Evolutionary conservation across 2,888 invertebrate species (phyloP).

Genomic region (Endotricha flammealis): DNA sequence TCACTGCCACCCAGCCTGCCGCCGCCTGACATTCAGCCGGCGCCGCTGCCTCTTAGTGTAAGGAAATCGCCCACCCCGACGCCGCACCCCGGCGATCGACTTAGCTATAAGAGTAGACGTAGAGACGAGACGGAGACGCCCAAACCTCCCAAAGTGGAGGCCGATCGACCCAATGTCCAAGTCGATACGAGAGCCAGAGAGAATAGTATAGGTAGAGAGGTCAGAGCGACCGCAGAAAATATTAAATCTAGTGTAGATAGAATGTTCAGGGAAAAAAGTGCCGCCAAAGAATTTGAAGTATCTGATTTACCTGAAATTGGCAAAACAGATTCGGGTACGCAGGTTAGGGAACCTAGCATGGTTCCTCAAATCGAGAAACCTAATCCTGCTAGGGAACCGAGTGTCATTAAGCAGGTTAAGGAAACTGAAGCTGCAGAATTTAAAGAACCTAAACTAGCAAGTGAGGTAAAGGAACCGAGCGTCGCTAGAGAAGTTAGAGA

Average conservation of each 20-base stretch:
- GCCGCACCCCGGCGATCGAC: conserved; percentile 48
- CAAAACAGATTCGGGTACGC: background rate
- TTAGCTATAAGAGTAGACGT: conserved; percentile 40
- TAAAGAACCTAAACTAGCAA: too few species aligned
- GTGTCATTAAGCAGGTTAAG: background rate
- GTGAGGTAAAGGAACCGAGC: too few species aligned
- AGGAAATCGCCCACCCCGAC: conserved; percentile 58
- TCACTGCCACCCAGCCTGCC: conserved; percentile 29
- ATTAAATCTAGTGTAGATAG: background rate
- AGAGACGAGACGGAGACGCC: background rate
- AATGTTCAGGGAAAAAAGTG: background rate
- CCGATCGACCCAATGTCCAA: background rate
- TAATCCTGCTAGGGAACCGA: conserved; percentile 1
- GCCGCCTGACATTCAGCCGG: conserved; percentile 57
- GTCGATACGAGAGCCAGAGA: conserved; percentile 1
- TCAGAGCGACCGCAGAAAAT: background rate
- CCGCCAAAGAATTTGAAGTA: background rate
- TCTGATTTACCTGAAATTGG: background rate
- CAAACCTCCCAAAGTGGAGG: background rate
- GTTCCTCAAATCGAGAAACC: background rate
- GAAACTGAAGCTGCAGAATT: too few species aligned
- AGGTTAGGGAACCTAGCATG: background rate
- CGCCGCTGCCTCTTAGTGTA: conserved; percentile 42
- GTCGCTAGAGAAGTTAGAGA: conserved; percentile 14
- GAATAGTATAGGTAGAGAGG: conserved; percentile 3